Evolutionary conservation across 1,140 invertebrate species (phyloP).

Genomic region (Propsilocerus akamusi): DNA sequence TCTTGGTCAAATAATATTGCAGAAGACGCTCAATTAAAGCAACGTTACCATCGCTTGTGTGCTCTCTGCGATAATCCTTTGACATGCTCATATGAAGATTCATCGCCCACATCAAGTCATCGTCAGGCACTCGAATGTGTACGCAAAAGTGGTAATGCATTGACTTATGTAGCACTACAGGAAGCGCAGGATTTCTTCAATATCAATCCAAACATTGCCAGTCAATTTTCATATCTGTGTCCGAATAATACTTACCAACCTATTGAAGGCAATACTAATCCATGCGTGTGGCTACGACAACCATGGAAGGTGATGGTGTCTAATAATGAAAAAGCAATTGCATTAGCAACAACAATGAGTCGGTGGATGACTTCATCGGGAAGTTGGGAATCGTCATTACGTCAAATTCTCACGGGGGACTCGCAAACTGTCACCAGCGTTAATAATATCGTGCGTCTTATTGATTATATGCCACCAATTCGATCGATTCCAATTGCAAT

Average conservation of each 20-base stretch:
- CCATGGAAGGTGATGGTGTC: constrained; percentile 33
- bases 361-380: constrained; percentile 1
- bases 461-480: background rate
- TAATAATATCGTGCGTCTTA: constrained; percentile 8
- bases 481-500: constrained; percentile 7
- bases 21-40: constrained; percentile 30
- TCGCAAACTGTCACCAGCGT: background rate
- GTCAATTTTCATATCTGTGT: constrained; percentile 31
- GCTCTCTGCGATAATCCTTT: constrained; percentile 23
- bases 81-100: constrained; percentile 24
- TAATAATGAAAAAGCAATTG: constrained; percentile 23
- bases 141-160: constrained; percentile 25
- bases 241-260: constrained; percentile 34
- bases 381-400: background rate
- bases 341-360: constrained; percentile 4
- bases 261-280: constrained; percentile 13
- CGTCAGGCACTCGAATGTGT: constrained; percentile 30
- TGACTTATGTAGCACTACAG: constrained; percentile 30
- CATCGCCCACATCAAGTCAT: background rate
- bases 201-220: constrained; percentile 6
- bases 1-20: constrained; percentile 33
- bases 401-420: background rate
- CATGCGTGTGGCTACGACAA: constrained; percentile 37
- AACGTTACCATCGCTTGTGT: constrained; percentile 28
- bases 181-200: constrained; percentile 16